A percentile compares a stretch with the other conserved stretches of the same genome.
These are phyloP conservation scores for Eudasyphora cyanicolor DNA, from an alignment of 2,888 invertebrate species.

Conservation along the genomic window DNA sequence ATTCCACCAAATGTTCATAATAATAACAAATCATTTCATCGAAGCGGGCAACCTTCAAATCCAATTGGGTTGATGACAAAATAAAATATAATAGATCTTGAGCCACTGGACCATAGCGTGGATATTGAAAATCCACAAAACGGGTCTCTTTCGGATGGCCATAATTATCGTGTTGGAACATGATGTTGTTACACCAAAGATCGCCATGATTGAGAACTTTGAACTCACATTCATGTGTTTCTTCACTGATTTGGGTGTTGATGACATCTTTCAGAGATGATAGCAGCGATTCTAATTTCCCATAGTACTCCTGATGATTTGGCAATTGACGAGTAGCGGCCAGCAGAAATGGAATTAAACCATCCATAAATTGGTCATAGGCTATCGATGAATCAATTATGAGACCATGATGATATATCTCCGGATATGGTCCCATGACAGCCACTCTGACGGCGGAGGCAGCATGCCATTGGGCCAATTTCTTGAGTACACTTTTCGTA, in stretches of 20 bases:
- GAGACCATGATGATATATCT: slow-evolving; percentile 51
- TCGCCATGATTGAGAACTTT: slow-evolving; percentile 76
- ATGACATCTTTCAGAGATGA: not conserved
- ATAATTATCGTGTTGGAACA: slow-evolving; percentile 70
- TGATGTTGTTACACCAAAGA: slow-evolving; percentile 75
- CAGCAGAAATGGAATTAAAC: slow-evolving; percentile 56
- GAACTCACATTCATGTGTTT: slow-evolving; percentile 56
- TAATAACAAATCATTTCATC: slow-evolving; percentile 70
- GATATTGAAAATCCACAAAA: slow-evolving; percentile 73
- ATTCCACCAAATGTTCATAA: slow-evolving; percentile 68
- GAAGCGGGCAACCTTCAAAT: slow-evolving; percentile 67
- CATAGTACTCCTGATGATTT: slow-evolving; percentile 20
- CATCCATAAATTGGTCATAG: slow-evolving; percentile 73
- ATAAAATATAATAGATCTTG: slow-evolving; percentile 69
- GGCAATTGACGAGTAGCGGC: slow-evolving; percentile 19
- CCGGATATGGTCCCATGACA: slow-evolving; percentile 65
- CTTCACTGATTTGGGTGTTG: not conserved
- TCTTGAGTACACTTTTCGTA: slow-evolving; percentile 70
- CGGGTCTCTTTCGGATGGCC: slow-evolving; percentile 69
- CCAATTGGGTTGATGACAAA: slow-evolving; percentile 66
- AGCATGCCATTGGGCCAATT: slow-evolving; percentile 76
- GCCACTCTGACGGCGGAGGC: slow-evolving; percentile 73
- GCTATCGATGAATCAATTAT: slow-evolving; percentile 49
- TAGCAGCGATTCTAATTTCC: slow-evolving; percentile 5
- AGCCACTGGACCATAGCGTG: slow-evolving; percentile 69